Base-by-base conservation (phyloP, 2,797 vertebrate genomes). In the Gymnodraco acuticeps region DNA sequence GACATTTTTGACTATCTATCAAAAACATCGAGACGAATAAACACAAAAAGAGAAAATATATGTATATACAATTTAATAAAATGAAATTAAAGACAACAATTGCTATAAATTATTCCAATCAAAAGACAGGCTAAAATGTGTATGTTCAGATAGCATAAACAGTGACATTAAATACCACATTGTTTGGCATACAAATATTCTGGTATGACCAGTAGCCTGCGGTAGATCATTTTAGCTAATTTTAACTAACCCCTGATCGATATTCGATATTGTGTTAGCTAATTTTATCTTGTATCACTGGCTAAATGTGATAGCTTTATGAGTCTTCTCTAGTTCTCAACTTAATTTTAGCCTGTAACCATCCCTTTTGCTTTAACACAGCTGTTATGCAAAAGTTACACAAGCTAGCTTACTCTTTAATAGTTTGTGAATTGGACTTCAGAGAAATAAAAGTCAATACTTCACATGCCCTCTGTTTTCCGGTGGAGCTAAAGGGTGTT, bases 161-260 rank as follows among this genome's bases (percentile, higher is more conserved):
- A 50, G 16, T 48, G 33, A 38, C 6, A 38, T 9, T 38, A 19
- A 55, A 43, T 7, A 33, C 46, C 5, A 45, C 17, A 19, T 51
- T 67, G 0, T 31, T 51, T 47, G 5, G n/a, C 54, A 7, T 33
- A 38, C 10, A 42, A 45, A 54, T 52, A 2, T 14, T 54, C 62
- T 68, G 62, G 23, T 70, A 59, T 43, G 54, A 58, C 19, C 16
- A n/a, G 16, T 55, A 45, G 58, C 33, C 1, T 38, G 50, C 46
- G 17, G 50, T 62, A 41, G 53, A 47, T 64, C 42, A 77, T 72
- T 3, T 64, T 46, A 17, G 62, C 33, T 45, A 52, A 63, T 15
- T 23, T 16, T 19, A 43, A 7, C 20, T 52, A 62, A 73, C 33
- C 33, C 8, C 8, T 38, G 51, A 23, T 23, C 20, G 19, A 23